Evolutionary conservation across 2,797 vertebrate species (phyloP), one percentile per base, ranked within the genome.

Genomic region (Poeciliopsis gracilis): DNA sequence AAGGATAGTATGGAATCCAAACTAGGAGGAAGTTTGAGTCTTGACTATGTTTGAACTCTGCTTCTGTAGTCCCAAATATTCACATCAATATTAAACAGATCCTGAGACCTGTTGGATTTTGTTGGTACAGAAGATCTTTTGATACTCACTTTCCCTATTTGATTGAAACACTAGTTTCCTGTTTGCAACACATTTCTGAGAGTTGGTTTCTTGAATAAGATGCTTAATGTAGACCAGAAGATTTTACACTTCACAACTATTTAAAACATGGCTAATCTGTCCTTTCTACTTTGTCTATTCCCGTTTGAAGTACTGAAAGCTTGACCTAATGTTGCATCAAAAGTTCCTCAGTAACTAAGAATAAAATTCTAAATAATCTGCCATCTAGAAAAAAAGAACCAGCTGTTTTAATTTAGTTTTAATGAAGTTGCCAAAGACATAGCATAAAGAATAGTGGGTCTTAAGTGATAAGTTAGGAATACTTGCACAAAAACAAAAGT

Each of bases 11-110:
- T n/a, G 16, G 25, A 69, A 38, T 51, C 36, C 9, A 79, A 78
- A 82, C 18, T 46, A 67, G 43, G 1, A 72, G 13, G 49, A 76
- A 78, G 47, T 59, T 55, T 30, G 70, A 79, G 57, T 63, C 55
- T n/a, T 74, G 33, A 12, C 28, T 46, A 49, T 76, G 47, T 73
- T 73, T 76, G 25, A 78, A 47, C 55, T 66, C n/a, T 49, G 59
- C 12, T 36, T 23, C 61, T 13, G 0, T 25, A 30, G 41, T 80
- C 57, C 51, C 70, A 80, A 53, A 77, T 33, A 13, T 28, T 83
- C 13, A 70, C 33, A 82, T 77, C 20, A 53, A 80, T 71, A 71
- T 72, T 33, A 80, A 79, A 74, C 63, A 59, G 15, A 75, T 18
- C 23, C 51, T 55, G n/a, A 12, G 51, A 46, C 30, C 77, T 75